Evolutionary conservation across 1,140 invertebrate species (phyloP).

Genomic region (Cydia fagiglandana): DNA sequence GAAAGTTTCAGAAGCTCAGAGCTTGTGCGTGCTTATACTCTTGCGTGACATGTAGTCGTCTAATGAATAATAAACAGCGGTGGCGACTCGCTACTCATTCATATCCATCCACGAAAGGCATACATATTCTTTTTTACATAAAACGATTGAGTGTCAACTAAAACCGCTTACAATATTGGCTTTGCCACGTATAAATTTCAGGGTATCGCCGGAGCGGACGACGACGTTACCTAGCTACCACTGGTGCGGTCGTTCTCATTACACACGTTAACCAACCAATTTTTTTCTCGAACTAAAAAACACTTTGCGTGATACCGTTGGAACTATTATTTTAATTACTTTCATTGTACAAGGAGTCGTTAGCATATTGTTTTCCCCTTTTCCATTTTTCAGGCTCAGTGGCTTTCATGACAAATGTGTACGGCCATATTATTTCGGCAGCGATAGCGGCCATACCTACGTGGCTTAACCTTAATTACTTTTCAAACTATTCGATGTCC

Average conservation of each 20-base stretch:
- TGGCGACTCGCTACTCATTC: conserved; percentile 73
- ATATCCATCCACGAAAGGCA: conserved; percentile 70
- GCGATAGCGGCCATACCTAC: conserved; percentile 44
- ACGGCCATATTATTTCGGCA: conserved; percentile 45
- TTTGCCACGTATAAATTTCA: conserved; percentile 50
- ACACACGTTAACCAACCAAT: conserved; percentile 45
- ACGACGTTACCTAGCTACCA: conserved; percentile 42
- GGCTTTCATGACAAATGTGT: conserved; percentile 55
- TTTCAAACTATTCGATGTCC: conserved; percentile 56
- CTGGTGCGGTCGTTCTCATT: conserved; percentile 35
- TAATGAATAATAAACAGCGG: conserved; percentile 77
- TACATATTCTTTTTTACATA: conserved; percentile 64
- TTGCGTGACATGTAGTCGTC: conserved; percentile 75
- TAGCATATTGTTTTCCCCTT: conserved; percentile 52
- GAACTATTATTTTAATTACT: conserved; percentile 76
- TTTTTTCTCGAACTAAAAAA: conserved; percentile 55
- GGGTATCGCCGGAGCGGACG: conserved; percentile 33
- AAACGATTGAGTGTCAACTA: conserved; percentile 64
- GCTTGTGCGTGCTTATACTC: conserved; percentile 69
- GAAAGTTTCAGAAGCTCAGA: conserved; percentile 69
- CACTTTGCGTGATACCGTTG: conserved; percentile 65
- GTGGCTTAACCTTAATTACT: conserved; percentile 51
- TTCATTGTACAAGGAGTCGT: conserved; percentile 64
- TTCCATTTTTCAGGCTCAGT: conserved; percentile 51
- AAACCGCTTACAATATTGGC: conserved; percentile 58